Evolutionary conservation across 2,888 invertebrate species (phyloP), one percentile per base, ranked within the genome.

Genomic region (Zonitis immaculata): DNA sequence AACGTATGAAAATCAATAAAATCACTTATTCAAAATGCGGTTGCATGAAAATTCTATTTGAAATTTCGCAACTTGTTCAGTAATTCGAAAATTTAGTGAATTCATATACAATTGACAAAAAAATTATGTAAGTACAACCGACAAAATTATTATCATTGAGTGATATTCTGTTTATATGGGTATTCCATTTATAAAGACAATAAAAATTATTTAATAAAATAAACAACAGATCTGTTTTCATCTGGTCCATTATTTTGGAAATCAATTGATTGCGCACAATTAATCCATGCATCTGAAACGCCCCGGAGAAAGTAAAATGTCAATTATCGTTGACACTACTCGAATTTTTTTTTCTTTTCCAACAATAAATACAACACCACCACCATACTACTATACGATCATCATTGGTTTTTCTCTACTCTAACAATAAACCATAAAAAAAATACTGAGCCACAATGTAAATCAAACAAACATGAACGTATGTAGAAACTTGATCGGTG

Each of bases 181-280:
- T 20, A 1, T 20, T 18, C 6, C 6, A 8, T 39, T 11, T 39
- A 20, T 39, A 20, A 20, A 16, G 18, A 18, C 51, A 48, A 44
- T 42, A 56, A 49, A 43, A 44, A 44, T 6, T 22, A n/a, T n/a
- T n/a, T n/a, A n/a, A n/a, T n/a, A n/a, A n/a, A n/a, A 44, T 44
- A 22, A 26, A 44, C 16, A 27, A 12, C 14, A 26, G 6, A 9
- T 12, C 44, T 44, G 26, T 26, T 22, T 11, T 11, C 14, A n/a
- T 43, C 14, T 26, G 26, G 26, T 27, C 20, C 18, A 39, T 39
- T 39, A 20, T 39, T n/a, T 39, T 39, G 18, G 11, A 11, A 39
- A 39, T 39, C 39, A 39, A 39, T 39, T 39, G 20, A 39, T 39
- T 39, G 39, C 18, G 39, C 39, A 39, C 39, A 39, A 39, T 39